Conservation (phyloP, 1,140 invertebrate genomes). For the Caenorhabditis tropicalis region DNA sequence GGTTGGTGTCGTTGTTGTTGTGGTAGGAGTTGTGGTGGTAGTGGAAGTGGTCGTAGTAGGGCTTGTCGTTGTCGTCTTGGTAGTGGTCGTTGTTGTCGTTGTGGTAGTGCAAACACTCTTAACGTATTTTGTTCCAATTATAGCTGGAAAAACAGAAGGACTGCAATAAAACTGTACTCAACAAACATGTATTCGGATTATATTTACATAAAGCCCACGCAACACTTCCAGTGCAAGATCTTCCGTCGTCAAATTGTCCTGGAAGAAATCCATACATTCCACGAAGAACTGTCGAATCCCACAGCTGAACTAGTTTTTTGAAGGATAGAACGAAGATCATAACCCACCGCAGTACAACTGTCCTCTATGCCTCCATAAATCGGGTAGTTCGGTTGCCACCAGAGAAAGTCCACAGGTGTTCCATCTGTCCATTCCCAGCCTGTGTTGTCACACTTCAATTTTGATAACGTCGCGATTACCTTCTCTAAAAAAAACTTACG, state of each 20-base stretch:
- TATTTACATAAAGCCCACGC: not conserved
- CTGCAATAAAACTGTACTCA: not conserved
- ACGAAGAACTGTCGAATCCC: not conserved
- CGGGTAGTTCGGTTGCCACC: not conserved
- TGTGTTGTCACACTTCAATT: not conserved
- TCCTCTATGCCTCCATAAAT: not conserved
- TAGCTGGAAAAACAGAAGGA: not conserved
- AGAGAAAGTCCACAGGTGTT: not conserved
- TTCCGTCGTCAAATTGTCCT: not conserved
- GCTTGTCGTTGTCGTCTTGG: not conserved
- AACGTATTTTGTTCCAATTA: not conserved
- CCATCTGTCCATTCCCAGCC: slow-evolving; percentile 6
- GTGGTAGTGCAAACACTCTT: not conserved
- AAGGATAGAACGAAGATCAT: not conserved
- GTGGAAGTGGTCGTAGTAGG: not conserved
- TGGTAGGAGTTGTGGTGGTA: not conserved
- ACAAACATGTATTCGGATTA: not conserved
- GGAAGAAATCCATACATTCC: not conserved
- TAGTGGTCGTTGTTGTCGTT: not conserved
- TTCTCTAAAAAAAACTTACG: not conserved
- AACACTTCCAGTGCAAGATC: not conserved
- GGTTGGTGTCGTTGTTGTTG: not conserved
- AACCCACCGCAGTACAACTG: slow-evolving; percentile 4
- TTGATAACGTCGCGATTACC: not conserved
- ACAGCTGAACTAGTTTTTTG: not conserved